Evolutionary conservation across 2,113 vertebrate species (phyloP), one percentile per base, ranked within the genome.

Genomic region (Sylvietta virens): DNA sequence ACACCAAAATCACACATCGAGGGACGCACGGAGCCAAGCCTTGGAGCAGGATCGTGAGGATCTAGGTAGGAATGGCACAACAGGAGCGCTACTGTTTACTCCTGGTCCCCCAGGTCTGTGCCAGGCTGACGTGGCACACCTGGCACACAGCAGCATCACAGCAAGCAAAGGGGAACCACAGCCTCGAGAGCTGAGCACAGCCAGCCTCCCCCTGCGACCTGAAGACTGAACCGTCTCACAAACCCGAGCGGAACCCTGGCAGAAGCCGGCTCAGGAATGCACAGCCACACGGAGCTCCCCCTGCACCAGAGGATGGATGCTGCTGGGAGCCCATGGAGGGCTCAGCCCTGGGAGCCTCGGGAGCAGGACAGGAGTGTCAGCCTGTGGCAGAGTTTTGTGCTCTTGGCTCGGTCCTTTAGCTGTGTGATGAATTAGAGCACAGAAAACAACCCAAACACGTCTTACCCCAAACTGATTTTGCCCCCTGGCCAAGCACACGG

Each of bases 301-400:
- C 60, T 3, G 7, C 1, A 4, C 37, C 4, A 0, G 5, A 30
- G 18, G 18, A 31, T 2, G 0, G 33, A 26, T 26, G 53, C 61
- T 22, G 4, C 39, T 9, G 31, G 56, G 26, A 54, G 26, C 33
- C 5, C 8, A 24, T 0, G 0, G 24, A 40, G 62, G 26, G 62
- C 15, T 31, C 9, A 1, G 44, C 56, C 56, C 37, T 1, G 0
- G 10, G 21, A 9, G 28, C 15, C 24, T 21, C 0, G 0, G 17
- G 40, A 61, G 28, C 62, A 58, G 67, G 51, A 26, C 31, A 11
- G 51, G 31, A 82, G 39, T 0, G 4, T 6, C 4, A 1, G 35
- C 33, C 44, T 54, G 20, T 5, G 26, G 18, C n/a, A 60, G 24
- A 39, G 64, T 45, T 44, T 30, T 0, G 15, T 11, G 56, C 61